Conservation (phyloP, 2,888 invertebrate genomes). For the Apodemia mormo region DNA sequence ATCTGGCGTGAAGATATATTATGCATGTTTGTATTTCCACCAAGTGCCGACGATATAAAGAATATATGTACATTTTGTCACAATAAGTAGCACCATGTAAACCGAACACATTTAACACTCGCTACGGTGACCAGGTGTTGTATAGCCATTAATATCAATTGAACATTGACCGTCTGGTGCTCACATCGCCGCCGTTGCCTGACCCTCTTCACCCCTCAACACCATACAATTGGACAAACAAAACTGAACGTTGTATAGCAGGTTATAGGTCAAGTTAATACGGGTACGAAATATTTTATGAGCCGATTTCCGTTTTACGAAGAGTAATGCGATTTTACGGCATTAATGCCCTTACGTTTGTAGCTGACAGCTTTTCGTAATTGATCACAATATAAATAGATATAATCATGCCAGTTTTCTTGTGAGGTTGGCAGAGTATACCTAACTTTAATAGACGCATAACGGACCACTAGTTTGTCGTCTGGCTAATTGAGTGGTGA, state of each 20-base stretch:
- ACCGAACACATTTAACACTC: constrained; percentile 47
- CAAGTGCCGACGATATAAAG: no score
- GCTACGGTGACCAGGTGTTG: constrained; percentile 70
- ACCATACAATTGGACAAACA: constrained; percentile 32
- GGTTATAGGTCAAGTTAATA: constrained; percentile 44
- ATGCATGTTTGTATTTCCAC: no score
- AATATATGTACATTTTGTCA: no score
- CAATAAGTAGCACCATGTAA: constrained; percentile 51
- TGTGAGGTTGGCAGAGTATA: no score
- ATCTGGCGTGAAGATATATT: no score
- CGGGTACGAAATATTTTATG: constrained; percentile 70
- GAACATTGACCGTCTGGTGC: constrained; percentile 68
- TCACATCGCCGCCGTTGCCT: constrained; percentile 46
- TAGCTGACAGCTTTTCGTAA: constrained; percentile 10
- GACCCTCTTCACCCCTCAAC: constrained; percentile 46
- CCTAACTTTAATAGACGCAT: no score
- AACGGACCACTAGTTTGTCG: no score
- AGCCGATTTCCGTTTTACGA: constrained; percentile 59
- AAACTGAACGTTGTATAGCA: constrained; percentile 31
- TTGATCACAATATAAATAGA: background rate
- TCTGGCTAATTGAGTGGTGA: no score
- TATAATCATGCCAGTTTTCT: no score
- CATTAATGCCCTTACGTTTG: constrained; percentile 48
- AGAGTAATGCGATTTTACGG: constrained; percentile 69
- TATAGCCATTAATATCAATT: constrained; percentile 77